These are phyloP conservation scores for Pseudochaenichthys georgianus DNA, from an alignment of 2,797 vertebrate species.

Conservation along the genomic window DNA sequence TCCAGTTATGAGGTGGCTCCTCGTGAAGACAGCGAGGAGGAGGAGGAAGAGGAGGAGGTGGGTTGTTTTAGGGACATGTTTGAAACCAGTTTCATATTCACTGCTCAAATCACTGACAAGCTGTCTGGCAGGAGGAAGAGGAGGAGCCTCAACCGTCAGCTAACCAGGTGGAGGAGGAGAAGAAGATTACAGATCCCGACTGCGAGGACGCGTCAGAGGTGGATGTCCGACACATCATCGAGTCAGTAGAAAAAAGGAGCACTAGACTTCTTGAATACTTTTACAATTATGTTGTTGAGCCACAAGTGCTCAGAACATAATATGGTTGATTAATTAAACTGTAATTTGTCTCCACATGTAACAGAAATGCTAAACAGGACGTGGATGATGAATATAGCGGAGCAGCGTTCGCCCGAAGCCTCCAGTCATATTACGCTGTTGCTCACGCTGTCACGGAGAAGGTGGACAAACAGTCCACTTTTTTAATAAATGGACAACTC, in stretches of 20 bases:
- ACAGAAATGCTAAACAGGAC: conserved; percentile 92
- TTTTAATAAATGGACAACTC: conserved; percentile 95
- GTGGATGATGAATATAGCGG: conserved; percentile 94
- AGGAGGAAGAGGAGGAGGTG: conserved; percentile 85
- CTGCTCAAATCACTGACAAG: conserved; percentile 23
- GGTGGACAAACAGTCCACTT: conserved; percentile 94
- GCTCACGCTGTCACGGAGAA: conserved; percentile 95
- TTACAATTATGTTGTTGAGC: not conserved
- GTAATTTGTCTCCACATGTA: not conserved
- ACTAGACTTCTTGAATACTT: not conserved
- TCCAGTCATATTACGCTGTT: conserved; percentile 96
- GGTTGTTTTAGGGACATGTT: conserved; percentile 24
- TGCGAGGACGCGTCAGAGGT: conserved; percentile 93
- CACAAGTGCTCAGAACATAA: not conserved
- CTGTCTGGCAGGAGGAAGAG: conserved; percentile 84
- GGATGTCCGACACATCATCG: conserved; percentile 92
- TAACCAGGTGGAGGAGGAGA: conserved; percentile 89
- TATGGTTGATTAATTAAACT: not conserved
- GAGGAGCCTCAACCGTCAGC: conserved; percentile 82
- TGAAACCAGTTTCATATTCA: conserved; percentile 9
- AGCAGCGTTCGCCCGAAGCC: conserved; percentile 87
- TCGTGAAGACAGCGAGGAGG: conserved; percentile 95
- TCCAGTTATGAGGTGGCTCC: conserved; percentile 95
- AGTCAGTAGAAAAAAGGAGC: conserved; percentile 79
- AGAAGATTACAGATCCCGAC: conserved; percentile 94